Percentiles rank a stretch among this genome's conserved stretches.
These are phyloP conservation scores for Clitarchus hookeri DNA, from an alignment of 2,888 invertebrate species.

Conservation along the genomic window DNA sequence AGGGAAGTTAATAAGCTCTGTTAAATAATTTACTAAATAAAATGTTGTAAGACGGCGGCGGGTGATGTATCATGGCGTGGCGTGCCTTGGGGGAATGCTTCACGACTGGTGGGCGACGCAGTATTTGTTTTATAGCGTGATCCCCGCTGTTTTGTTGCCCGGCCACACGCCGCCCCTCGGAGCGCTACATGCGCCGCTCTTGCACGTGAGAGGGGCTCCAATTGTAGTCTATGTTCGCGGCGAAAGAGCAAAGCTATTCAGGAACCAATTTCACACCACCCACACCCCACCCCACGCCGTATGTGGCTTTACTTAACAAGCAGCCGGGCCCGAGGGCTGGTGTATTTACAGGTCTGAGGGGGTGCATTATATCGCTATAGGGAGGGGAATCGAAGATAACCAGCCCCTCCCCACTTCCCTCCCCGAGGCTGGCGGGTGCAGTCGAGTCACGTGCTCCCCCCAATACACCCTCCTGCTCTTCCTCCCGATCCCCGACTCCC, in stretches of 20 bases:
- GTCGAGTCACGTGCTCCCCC: slow-evolving; percentile 1
- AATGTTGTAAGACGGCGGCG: no score
- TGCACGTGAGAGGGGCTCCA: not conserved
- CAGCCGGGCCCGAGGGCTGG: slow-evolving; percentile 11
- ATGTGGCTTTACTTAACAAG: slow-evolving; percentile 23
- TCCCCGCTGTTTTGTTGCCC: not conserved
- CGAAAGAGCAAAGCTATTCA: slow-evolving; percentile 26
- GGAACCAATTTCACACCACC: slow-evolving; percentile 20
- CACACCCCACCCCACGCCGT: not conserved
- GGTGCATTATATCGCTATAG: slow-evolving; percentile 26
- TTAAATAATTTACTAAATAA: no score
- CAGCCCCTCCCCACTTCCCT: not conserved
- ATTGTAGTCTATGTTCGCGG: slow-evolving; percentile 18
- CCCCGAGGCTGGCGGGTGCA: not conserved
- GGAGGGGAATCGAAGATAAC: not conserved
- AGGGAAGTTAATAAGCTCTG: no score
- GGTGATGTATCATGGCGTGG: no score
- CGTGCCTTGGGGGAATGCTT: no score
- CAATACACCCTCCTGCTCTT: not conserved
- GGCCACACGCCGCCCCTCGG: no score
- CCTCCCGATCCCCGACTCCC: not conserved
- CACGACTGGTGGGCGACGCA: no score
- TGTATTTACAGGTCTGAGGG: slow-evolving; percentile 21
- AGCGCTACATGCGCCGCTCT: not conserved
- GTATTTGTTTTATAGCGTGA: not conserved